Evolutionary conservation across 2,888 invertebrate species (phyloP).

Genomic region (Villa cingulata): DNA sequence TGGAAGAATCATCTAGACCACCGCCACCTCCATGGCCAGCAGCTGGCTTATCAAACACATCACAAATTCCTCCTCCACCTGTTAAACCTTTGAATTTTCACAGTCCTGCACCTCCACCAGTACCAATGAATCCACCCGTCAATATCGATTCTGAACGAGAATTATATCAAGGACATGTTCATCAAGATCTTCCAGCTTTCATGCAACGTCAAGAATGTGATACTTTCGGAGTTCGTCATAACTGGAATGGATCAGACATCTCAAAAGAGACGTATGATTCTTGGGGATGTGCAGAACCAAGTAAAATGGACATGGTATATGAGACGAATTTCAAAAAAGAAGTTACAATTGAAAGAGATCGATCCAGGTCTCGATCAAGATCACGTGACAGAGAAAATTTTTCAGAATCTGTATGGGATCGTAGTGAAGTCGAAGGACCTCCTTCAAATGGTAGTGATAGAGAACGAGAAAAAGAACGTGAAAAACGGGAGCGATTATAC

Average conservation of each 20-base stretch:
- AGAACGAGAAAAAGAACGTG: slow-evolving; percentile 35
- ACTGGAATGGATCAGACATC: slow-evolving; percentile 36
- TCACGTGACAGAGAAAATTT: slow-evolving; percentile 36
- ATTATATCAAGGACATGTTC: slow-evolving; percentile 15
- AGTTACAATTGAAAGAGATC: slow-evolving; percentile 27
- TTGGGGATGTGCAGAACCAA: slow-evolving; percentile 38
- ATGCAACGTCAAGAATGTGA: slow-evolving; percentile 58
- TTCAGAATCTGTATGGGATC: slow-evolving; percentile 36
- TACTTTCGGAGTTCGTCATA: slow-evolving; percentile 59
- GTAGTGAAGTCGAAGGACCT: slow-evolving; percentile 35
- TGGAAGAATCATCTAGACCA: slow-evolving; percentile 42
- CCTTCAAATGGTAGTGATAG: slow-evolving; percentile 34
- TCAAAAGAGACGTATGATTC: slow-evolving; percentile 26
- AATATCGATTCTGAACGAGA: slow-evolving; percentile 17
- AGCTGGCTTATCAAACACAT: slow-evolving; percentile 46
- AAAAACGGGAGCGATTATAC: slow-evolving; percentile 34
- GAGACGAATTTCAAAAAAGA: slow-evolving; percentile 31
- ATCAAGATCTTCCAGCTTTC: slow-evolving; percentile 39
- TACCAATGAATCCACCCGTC: slow-evolving; percentile 48
- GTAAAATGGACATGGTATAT: slow-evolving; percentile 35
- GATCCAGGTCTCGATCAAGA: slow-evolving; percentile 33
- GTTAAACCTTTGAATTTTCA: slow-evolving; percentile 40
- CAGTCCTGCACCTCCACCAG: slow-evolving; percentile 48
- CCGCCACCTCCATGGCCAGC: slow-evolving; percentile 53
- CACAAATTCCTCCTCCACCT: slow-evolving; percentile 46